A percentile compares a stretch with the other conserved stretches of the same genome.
Conservation (phyloP, 2,113 vertebrate genomes). For the Marmota monax region DNA sequence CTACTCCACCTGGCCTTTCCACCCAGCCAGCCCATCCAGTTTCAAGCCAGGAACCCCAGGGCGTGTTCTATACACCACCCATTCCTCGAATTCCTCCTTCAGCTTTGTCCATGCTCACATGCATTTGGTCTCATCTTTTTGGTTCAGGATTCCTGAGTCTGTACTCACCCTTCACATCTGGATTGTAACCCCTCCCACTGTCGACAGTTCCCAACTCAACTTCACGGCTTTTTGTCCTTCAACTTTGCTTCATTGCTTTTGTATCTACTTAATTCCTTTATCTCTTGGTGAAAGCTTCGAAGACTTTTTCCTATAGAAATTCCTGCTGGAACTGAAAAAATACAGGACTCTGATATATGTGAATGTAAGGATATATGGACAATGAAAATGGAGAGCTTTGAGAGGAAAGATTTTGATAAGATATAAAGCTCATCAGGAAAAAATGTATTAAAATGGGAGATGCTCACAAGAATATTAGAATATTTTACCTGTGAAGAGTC, state of each 20-base stretch:
- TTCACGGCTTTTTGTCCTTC: neutral
- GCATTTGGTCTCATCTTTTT: neutral
- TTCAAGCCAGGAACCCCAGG: neutral
- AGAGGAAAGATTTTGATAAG: neutral
- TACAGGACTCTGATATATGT: neutral
- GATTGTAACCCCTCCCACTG: neutral
- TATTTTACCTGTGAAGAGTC: no score
- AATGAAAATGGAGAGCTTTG: neutral
- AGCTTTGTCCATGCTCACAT: neutral
- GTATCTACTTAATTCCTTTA: neutral
- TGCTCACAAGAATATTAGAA: neutral
- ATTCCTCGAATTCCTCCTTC: no score
- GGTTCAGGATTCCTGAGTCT: neutral
- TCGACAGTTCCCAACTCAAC: neutral
- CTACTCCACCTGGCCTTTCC: neutral
- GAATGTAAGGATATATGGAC: neutral
- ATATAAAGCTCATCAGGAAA: neutral
- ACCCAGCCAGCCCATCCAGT: neutral
- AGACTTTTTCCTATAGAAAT: neutral
- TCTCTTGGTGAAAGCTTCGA: neutral
- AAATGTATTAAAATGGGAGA: neutral
- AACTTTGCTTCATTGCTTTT: neutral
- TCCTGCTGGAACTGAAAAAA: neutral
- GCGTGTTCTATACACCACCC: neutral
- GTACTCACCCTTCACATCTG: neutral